Percentiles rank a stretch among this genome's conserved stretches.
These are phyloP conservation scores for Mactra quadrangularis DNA, from an alignment of 1,140 invertebrate genomes.

Conservation along the genomic window DNA sequence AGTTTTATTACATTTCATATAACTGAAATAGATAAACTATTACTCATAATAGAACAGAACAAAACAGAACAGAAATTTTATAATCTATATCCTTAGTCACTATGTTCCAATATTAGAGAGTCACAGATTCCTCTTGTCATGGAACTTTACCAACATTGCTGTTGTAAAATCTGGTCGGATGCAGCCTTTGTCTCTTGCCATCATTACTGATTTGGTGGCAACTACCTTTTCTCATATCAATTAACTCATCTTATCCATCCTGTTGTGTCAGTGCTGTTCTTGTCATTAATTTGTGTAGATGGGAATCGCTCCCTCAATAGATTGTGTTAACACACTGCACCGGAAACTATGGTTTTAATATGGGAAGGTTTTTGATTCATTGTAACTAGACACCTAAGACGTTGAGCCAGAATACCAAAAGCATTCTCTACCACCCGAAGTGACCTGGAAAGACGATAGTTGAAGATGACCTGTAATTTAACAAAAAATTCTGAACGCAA, in stretches of 20 bases:
- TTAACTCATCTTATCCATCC: constrained; percentile 31
- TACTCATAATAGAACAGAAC: too few species aligned
- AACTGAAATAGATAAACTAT: too few species aligned
- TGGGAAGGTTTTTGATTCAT: constrained; percentile 51
- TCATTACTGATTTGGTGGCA: constrained; percentile 40
- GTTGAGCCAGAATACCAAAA: constrained; percentile 84
- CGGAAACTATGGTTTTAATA: constrained; percentile 37
- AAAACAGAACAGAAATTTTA: too few species aligned
- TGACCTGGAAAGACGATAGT: constrained; percentile 83
- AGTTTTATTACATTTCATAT: too few species aligned
- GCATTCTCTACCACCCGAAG: constrained; percentile 84
- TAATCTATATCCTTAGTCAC: too few species aligned
- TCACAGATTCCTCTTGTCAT: constrained; percentile 57
- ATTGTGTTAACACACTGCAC: constrained; percentile 62
- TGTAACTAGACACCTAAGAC: constrained; percentile 51
- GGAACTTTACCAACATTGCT: constrained; percentile 49
- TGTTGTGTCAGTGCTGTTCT: constrained; percentile 54
- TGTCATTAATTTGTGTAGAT: constrained; percentile 40
- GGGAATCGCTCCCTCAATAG: constrained; percentile 60
- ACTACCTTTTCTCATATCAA: constrained; percentile 36
- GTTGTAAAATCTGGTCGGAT: constrained; percentile 57
- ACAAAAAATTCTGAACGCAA: constrained; percentile 72
- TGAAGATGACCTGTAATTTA: constrained; percentile 80
- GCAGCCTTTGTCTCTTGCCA: constrained; percentile 55
- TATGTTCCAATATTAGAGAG: too few species aligned